A percentile compares a stretch with the other conserved stretches of the same genome.
These are phyloP conservation scores for Okapia johnstoni DNA, from an alignment of 2,113 vertebrate genomes.

Conservation along the genomic window DNA sequence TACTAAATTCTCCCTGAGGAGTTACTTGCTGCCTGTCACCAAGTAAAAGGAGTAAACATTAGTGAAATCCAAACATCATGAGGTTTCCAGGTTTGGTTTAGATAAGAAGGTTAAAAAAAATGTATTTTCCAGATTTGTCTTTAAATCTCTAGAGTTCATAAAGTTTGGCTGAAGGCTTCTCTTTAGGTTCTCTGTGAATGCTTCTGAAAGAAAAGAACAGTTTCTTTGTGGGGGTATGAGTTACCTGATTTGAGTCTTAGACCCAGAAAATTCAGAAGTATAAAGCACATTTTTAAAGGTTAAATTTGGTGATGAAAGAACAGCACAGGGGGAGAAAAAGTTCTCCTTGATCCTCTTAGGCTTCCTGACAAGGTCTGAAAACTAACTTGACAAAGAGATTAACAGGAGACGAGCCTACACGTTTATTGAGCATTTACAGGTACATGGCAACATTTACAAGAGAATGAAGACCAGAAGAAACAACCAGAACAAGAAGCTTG, in stretches of 20 bases:
- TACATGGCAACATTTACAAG: not conserved
- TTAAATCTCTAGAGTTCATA: conserved; percentile 13
- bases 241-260: not conserved
- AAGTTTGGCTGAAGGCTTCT: not conserved
- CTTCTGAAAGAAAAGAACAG: not conserved
- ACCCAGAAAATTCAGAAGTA: not conserved
- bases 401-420: not conserved
- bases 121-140: conserved; percentile 18
- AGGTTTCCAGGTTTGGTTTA: conserved; percentile 30
- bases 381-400: not conserved
- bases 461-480: not conserved
- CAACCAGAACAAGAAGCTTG: not conserved
- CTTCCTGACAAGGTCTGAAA: not conserved
- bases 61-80: conserved; percentile 22
- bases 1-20: not conserved
- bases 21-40: not conserved
- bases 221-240: not conserved
- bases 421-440: not conserved
- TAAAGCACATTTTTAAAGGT: not conserved
- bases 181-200: not conserved
- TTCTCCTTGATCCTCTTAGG: not conserved
- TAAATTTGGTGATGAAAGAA: conserved; percentile 14
- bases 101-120: conserved; percentile 1
- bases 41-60: conserved; percentile 34
- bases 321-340: not conserved